A percentile compares a stretch with the other conserved stretches of the same genome.
Conservation (phyloP, 2,888 invertebrate genomes). For the Diaperis boleti region DNA sequence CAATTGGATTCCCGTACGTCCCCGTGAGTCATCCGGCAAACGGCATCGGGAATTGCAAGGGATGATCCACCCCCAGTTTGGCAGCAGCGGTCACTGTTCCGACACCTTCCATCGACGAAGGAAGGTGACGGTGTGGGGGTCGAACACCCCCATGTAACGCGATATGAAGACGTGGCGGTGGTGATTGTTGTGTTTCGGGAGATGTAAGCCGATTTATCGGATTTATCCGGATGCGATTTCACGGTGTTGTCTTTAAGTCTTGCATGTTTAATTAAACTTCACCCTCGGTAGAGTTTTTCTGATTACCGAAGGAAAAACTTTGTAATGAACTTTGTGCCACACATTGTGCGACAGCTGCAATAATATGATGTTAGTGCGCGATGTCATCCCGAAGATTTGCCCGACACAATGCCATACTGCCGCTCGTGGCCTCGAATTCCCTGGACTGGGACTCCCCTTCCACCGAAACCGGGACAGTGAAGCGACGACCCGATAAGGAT, state of each 20-base stretch:
- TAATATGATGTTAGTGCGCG: slow-evolving; percentile 41
- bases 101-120: slow-evolving; percentile 11
- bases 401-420: slow-evolving; percentile 51
- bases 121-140: background rate
- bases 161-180: slow-evolving; percentile 33
- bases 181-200: slow-evolving; percentile 25
- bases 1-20: slow-evolving; percentile 62
- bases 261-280: background rate
- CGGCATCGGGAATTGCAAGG: slow-evolving; percentile 61
- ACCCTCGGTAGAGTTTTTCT: background rate
- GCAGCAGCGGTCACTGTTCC: slow-evolving; percentile 38
- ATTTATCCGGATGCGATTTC: slow-evolving; percentile 18
- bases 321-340: slow-evolving; percentile 5
- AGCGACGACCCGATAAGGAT: slow-evolving; percentile 62
- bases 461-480: slow-evolving; percentile 78
- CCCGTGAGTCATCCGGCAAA: slow-evolving; percentile 63
- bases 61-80: slow-evolving; percentile 46
- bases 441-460: slow-evolving; percentile 82
- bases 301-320: background rate
- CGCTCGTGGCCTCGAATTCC: slow-evolving; percentile 52
- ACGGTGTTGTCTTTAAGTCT: slow-evolving; percentile 8
- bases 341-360: slow-evolving; percentile 6
- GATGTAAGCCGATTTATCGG: slow-evolving; percentile 34
- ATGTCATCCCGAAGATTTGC: slow-evolving; percentile 52
- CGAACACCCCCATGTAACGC: slow-evolving; percentile 43